Evolutionary conservation across 2,797 vertebrate genomes (phyloP), one percentile per base, ranked within the genome.

Genomic region (Oryzias dopingdopingensis): DNA sequence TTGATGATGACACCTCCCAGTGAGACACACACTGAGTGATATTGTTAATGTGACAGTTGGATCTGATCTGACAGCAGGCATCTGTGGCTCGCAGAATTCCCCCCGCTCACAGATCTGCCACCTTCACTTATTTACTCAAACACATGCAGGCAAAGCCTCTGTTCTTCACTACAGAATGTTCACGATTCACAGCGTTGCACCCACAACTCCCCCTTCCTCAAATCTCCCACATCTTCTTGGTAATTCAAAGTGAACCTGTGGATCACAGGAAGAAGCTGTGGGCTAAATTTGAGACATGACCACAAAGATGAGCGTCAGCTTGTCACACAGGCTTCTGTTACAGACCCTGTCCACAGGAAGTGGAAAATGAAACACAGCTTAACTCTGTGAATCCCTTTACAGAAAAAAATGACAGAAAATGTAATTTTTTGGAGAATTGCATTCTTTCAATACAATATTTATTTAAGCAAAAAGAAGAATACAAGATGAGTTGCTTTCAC

Each of bases 21-120:
- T 2, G 17, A 48, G 24, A 55, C 41, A 42, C 23, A 56, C 8
- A 50, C 46, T 48, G 3, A 14, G 41, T 18, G 50, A 7, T 47
- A 26, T 16, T 76, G 74, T 58, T 74, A 41, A 20, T 46, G 44
- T 65, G 67, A 67, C n/a, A 6, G 29, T 46, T 49, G 70, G 64
- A 78, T 80, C 49, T 63, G 55, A 59, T 56, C 49, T 74, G 77
- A 79, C 76, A 79, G 48, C 48, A 58, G 60, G 55, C 78, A 81
- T 72, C 74, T 81, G 69, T 65, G 59, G 60, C 59, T 57, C 59
- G 48, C 55, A 62, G 69, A 50, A 49, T 52, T 62, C 65, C 56
- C 59, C 54, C 72, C 54, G 45, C 56, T 62, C 63, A 15, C 50
- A 59, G 48, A 70, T 29, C 59, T 75, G 62, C 60, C 65, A 63